A percentile compares a stretch with the other conserved stretches of the same genome.
phyloP scores from a whole-genome alignment of 2,113 vertebrate species.

The Corythoichthys haematopterus region DNA sequence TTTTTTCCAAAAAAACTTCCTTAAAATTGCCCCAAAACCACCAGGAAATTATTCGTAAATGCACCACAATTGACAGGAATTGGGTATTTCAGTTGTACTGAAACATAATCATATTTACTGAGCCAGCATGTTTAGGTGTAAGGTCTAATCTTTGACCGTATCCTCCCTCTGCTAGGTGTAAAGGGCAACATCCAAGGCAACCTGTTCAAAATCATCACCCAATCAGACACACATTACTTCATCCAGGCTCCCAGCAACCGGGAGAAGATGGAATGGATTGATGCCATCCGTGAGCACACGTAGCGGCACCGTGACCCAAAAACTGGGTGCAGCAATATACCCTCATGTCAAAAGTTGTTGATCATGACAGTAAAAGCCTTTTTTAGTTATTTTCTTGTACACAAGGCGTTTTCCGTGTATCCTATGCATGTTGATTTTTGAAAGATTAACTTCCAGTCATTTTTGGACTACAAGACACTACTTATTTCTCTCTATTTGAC shows the following conservation, averaged over 20 bases:
- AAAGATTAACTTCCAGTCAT: not conserved
- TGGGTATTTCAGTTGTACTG: no score
- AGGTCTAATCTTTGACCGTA: not conserved
- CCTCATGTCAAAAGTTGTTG: not conserved
- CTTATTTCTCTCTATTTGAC: no score
- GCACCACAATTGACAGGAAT: no score
- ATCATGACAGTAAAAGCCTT: not conserved
- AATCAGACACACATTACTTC: slow-evolving; percentile 83
- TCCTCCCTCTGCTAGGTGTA: slow-evolving; percentile 72
- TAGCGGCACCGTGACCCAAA: slow-evolving; percentile 11
- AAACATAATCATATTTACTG: no score
- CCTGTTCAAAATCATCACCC: slow-evolving; percentile 95
- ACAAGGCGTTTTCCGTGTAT: not conserved
- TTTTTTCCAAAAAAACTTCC: no score
- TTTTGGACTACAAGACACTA: not conserved
- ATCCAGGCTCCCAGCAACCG: slow-evolving; percentile 87
- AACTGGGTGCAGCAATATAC: not conserved
- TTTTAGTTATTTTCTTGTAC: not conserved
- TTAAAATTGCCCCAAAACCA: no score
- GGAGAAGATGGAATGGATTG: slow-evolving; percentile 87
- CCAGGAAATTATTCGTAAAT: no score
- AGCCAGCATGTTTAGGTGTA: not conserved
- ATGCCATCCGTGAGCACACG: slow-evolving; percentile 81
- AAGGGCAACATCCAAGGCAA: slow-evolving; percentile 95
- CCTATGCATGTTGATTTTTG: not conserved